Evolutionary conservation across 2,113 vertebrate species (phyloP).

Genomic region (Abramis brama): DNA sequence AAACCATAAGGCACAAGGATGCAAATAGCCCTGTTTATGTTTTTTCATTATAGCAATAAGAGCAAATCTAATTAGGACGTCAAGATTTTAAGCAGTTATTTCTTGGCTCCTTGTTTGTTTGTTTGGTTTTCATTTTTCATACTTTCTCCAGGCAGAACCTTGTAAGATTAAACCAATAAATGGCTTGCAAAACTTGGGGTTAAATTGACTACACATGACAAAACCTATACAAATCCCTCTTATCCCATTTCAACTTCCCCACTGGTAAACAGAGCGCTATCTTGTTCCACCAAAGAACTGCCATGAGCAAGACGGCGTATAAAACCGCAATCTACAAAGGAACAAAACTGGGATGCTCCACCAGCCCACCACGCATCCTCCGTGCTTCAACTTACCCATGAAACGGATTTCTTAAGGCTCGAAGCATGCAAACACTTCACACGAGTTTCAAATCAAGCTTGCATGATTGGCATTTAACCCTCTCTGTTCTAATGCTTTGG

Average conservation of each 20-base stretch:
- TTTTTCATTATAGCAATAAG: slow-evolving; percentile 37
- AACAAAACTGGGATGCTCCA: slow-evolving; percentile 40
- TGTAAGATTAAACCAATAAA: slow-evolving; percentile 40
- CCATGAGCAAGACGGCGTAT: slow-evolving; percentile 48
- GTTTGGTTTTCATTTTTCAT: slow-evolving; percentile 16
- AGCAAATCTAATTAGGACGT: slow-evolving; percentile 38
- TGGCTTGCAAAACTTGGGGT: slow-evolving; percentile 31
- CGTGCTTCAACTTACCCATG: slow-evolving; percentile 34
- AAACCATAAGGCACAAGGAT: slow-evolving; percentile 3
- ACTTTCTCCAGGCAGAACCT: slow-evolving; percentile 27
- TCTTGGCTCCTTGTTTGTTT: slow-evolving; percentile 11
- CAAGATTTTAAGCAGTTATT: slow-evolving; percentile 39
- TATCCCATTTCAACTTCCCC: slow-evolving; percentile 28
- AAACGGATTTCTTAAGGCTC: slow-evolving; percentile 47
- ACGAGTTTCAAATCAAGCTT: slow-evolving; percentile 36
- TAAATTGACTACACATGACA: slow-evolving; percentile 38
- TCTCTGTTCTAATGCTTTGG: neutral
- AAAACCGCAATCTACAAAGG: slow-evolving; percentile 52
- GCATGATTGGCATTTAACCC: neutral
- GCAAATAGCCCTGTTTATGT: slow-evolving; percentile 35
- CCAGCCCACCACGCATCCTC: slow-evolving; percentile 27
- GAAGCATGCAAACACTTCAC: neutral
- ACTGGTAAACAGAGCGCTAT: slow-evolving; percentile 45
- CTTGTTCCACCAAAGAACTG: slow-evolving; percentile 54
- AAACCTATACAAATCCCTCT: slow-evolving; percentile 51